phyloP scores from a whole-genome alignment of 2,888 invertebrate species.

The Oscheius sp. region DNA sequence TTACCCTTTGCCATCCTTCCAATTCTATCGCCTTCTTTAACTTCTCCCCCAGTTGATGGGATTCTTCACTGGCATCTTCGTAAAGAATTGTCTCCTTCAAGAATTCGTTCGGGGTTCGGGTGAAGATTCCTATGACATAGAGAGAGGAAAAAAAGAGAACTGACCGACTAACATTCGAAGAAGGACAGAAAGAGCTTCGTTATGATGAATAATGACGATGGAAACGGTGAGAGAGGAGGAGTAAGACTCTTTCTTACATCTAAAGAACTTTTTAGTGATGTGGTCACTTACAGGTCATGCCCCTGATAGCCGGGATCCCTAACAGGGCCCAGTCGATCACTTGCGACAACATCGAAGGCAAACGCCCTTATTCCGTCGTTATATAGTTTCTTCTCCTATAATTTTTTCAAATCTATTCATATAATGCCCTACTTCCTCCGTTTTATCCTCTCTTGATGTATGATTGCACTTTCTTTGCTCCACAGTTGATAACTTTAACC shows the following conservation, averaged over 20 bases:
- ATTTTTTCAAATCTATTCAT: neutral
- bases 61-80: slow-evolving; percentile 67
- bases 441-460: slow-evolving; percentile 14
- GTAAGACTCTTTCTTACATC: slow-evolving; percentile 5
- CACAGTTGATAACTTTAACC: slow-evolving; percentile 11
- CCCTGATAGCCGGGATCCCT: slow-evolving; percentile 87
- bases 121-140: slow-evolving; percentile 42
- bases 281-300: slow-evolving; percentile 78
- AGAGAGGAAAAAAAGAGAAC: neutral
- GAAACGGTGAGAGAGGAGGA: slow-evolving; percentile 39
- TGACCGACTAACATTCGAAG: slow-evolving; percentile 75
- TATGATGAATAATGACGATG: slow-evolving; percentile 97
- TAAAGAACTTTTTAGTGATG: neutral
- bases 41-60: slow-evolving; percentile 40
- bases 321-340: slow-evolving; percentile 83
- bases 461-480: slow-evolving; percentile 21
- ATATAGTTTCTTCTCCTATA: slow-evolving; percentile 34
- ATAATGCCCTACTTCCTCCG: neutral
- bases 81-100: slow-evolving; percentile 69
- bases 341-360: slow-evolving; percentile 90
- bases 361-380: slow-evolving; percentile 81
- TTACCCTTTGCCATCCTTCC: slow-evolving; percentile 44
- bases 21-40: slow-evolving; percentile 56
- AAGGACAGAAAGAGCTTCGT: slow-evolving; percentile 96
- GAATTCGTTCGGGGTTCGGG: slow-evolving; percentile 56